Evolutionary conservation across 64 coral and sea anemone species (phyloP).

Genomic region (Actinia tenebrosa): DNA sequence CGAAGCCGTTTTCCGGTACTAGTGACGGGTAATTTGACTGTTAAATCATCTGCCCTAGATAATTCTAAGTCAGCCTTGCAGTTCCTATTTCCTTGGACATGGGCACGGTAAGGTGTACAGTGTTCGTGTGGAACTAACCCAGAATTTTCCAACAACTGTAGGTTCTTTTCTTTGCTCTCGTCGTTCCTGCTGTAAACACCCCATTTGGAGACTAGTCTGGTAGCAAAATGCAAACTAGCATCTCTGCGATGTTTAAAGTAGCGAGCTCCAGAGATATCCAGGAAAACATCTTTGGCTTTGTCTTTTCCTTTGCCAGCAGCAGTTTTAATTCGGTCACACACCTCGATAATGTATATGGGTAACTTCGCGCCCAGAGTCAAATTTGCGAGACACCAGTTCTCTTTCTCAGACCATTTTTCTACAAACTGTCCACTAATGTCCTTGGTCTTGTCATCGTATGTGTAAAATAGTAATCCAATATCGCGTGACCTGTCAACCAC

Average conservation of each 20-base stretch:
- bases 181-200: conserved; percentile 46
- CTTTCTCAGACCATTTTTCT: conserved; percentile 24
- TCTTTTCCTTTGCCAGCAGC: background rate
- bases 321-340: no score
- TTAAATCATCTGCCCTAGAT: background rate
- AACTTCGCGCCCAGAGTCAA: no score
- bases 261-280: no score
- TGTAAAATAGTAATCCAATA: no score
- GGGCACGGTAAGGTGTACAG: background rate
- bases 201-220: conserved; percentile 19
- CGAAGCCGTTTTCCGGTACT: background rate
- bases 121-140: background rate
- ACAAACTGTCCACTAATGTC: conserved; percentile 47
- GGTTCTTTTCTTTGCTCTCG: conserved; percentile 20
- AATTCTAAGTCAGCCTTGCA: conserved; percentile 13
- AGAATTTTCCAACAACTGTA: conserved; percentile 27
- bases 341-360: no score
- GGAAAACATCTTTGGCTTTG: background rate
- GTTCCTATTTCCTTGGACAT: conserved; percentile 17
- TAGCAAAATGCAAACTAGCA: no score
- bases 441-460: conserved; percentile 31
- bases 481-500: conserved; percentile 7
- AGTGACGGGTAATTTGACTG: background rate
- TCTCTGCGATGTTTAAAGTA: no score
- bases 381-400: no score